Evolutionary conservation across 2,113 vertebrate species (phyloP), one percentile per base, ranked within the genome.

Genomic region (Cryptotis parvus): DNA sequence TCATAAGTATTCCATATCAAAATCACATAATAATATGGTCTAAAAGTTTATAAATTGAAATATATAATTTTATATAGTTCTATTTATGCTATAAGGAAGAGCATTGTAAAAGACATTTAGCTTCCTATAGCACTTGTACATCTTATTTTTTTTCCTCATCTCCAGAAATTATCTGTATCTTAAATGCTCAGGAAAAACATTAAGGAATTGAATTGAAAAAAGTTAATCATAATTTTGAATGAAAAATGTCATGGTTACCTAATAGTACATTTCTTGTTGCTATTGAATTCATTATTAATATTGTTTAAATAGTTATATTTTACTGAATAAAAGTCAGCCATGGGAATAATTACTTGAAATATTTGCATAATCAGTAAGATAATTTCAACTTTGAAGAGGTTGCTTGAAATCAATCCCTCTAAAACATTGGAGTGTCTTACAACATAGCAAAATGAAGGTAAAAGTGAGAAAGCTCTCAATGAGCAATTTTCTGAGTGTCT

Each of bases 401-500:
- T 15, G 6, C 11, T 80, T 80, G 39, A 74, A 80, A 63, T 63
- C 24, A 35, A 45, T 1, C 55, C 1, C 29, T 33, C 15, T 41
- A 70, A 69, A 20, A 35, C 4, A 52, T 6, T 1, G 15, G 2
- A 37, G 4, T 68, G 6, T 35, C 4, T 69, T 5, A 63, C 6
- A 4, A 29, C 24, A 37, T 6, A 63, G 27, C 9, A 43, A 89
- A 73, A 52, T 33, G 18, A 63, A 35, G 27, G 7, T 65, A 0
- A 75, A 63, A 4, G 4, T 18, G 12, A 79, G 27, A 84, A 9
- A 27, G 22, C 26, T 65, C 37, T 45, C 45, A 37, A 14, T 31
- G 31, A 80, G 55, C 49, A 45, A 65, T 31, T 45, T 78, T 87
- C 72, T 90, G n/a, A n/a, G n/a, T n/a, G n/a, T n/a, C n/a, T n/a